Evolutionary conservation across 2,888 invertebrate genomes (phyloP).

Genomic region (Drosophila anceps): DNA sequence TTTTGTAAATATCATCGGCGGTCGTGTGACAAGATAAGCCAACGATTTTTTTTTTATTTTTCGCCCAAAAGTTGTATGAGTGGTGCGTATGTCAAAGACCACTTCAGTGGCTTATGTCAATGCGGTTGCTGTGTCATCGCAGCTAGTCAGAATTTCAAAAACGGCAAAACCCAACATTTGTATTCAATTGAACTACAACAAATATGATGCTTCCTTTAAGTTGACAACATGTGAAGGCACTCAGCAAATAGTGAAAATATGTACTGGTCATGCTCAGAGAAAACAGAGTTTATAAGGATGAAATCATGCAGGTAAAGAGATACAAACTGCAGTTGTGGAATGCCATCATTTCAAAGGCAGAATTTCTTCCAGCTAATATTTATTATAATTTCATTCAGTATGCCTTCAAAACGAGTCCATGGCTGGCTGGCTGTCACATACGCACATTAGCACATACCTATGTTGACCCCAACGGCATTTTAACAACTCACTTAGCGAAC

Average conservation of each 20-base stretch:
- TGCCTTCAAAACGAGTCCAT: neutral
- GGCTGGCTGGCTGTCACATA: constrained; percentile 9
- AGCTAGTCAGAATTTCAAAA: constrained; percentile 6
- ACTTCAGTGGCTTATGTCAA: constrained; percentile 36
- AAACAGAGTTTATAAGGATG: neutral
- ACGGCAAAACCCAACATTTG: neutral
- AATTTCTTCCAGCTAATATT: neutral
- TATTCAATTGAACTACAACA: constrained; percentile 5
- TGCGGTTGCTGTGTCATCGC: constrained; percentile 20
- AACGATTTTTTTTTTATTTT: neutral
- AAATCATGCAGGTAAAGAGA: neutral
- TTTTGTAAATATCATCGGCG: constrained; percentile 40
- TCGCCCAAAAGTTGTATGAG: neutral
- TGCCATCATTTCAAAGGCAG: too few species aligned
- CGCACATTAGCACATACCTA: constrained; percentile 50
- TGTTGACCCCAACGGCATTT: constrained; percentile 26
- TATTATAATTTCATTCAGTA: neutral
- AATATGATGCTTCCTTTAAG: neutral
- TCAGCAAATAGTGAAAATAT: neutral
- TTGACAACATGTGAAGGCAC: constrained; percentile 4
- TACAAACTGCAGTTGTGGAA: neutral
- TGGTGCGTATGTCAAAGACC: neutral
- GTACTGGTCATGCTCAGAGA: neutral
- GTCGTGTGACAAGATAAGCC: constrained; percentile 56
- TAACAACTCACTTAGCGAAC: constrained; percentile 43